These are phyloP conservation scores for Spheniscus humboldti DNA, from an alignment of 2,797 vertebrate species.

Conservation along the genomic window DNA sequence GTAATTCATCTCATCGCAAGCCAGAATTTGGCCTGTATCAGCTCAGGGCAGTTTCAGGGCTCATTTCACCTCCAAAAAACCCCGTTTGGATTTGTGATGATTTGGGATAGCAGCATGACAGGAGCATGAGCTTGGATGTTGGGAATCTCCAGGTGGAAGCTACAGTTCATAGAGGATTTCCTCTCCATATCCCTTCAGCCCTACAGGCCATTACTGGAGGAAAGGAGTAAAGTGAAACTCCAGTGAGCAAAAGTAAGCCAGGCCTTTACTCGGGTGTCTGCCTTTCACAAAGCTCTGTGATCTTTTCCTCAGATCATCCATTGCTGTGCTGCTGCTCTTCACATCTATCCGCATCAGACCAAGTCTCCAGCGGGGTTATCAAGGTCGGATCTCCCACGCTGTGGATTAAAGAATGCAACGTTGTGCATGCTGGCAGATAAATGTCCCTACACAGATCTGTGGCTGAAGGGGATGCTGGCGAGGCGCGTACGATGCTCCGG, in stretches of 20 bases:
- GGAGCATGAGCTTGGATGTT: background rate
- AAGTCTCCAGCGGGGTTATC: fast-evolving
- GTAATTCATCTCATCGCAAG: background rate
- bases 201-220: background rate
- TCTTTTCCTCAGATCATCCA: background rate
- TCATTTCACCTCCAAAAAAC: background rate
- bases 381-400: background rate
- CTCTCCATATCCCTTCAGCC: background rate
- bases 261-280: background rate
- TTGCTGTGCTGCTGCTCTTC: background rate
- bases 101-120: background rate
- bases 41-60: background rate
- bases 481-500: fast-evolving
- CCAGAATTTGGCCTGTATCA: background rate
- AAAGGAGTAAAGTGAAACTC: background rate
- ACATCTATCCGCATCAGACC: background rate
- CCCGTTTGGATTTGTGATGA: background rate
- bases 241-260: background rate
- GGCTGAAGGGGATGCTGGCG: background rate
- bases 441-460: no score
- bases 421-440: background rate
- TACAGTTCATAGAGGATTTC: background rate
- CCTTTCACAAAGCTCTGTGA: background rate
- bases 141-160: background rate
- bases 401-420: background rate